Evolutionary conservation across 2,113 vertebrate species (phyloP), one percentile per base, ranked within the genome.

Genomic region (Thalassarche chlororhynchos): DNA sequence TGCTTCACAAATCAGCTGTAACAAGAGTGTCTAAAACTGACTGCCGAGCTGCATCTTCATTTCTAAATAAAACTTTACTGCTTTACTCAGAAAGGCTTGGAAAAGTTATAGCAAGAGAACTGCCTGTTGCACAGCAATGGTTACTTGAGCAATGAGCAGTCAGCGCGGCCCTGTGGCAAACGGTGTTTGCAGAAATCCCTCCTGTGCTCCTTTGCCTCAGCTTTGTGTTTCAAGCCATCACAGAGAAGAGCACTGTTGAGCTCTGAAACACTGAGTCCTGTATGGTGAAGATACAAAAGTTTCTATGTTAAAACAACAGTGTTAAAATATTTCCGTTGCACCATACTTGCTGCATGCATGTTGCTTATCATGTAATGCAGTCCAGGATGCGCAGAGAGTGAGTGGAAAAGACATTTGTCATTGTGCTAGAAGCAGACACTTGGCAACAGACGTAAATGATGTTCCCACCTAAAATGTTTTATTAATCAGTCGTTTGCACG

Each of bases 311-410:
- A 77, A 84, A 54, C 76, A 72, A 20, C 25, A 34, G 34, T 0
- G 0, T 51, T 76, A 54, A 58, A 62, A 14, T 66, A 40, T 40
- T 95, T 72, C 66, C 5, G 1, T 20, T 76, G n/a, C 19, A 2
- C 14, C 0, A 0, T 1, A 0, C 40, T 75, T 61, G 28, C 29
- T 11, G 68, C 25, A 1, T 21, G 34, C 5, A 0, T 8, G 17
- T 46, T 34, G 66, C 49, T 79, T 24, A 9, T 34, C 1, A 1
- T 23, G 55, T 76, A 66, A 34, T 1, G 14, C 31, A 9, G 44
- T 10, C 28, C n/a, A 14, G 74, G 57, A 12, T 0, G 1, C 1
- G 8, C 0, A 1, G 52, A 61, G 42, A 54, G 34, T 1, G 17
- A 19, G 12, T 21, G 55, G 49, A 64, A 81, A 52, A 4, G 44